These are phyloP conservation scores for Hypomesus transpacificus DNA, from an alignment of 2,113 vertebrate species.

Conservation along the genomic window DNA sequence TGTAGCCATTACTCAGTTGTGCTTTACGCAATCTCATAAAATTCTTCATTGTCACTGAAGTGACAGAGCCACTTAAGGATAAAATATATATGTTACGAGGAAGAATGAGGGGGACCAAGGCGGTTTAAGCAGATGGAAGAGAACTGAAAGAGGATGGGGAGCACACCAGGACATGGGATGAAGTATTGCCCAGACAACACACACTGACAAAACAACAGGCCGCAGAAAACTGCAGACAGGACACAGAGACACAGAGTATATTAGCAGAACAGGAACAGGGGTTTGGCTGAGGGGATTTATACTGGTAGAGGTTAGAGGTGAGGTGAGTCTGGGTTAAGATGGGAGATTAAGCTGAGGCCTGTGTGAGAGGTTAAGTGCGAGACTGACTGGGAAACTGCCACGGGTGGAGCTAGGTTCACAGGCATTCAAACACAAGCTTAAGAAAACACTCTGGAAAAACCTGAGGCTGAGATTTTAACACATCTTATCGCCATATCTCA, in stretches of 20 bases:
- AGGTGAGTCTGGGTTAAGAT: constrained; percentile 41
- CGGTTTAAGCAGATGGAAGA: too few relatives aligned
- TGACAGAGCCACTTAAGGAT: too few relatives aligned
- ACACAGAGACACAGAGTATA: constrained; percentile 18
- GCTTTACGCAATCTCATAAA: too few relatives aligned
- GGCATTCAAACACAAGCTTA: constrained; percentile 45
- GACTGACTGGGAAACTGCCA: constrained; percentile 22
- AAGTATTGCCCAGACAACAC: neutral
- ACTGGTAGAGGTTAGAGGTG: constrained; percentile 34
- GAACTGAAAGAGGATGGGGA: neutral
- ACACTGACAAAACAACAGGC: constrained; percentile 21
- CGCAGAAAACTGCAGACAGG: constrained; percentile 26
- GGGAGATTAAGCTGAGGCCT: constrained; percentile 44
- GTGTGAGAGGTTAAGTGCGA: constrained; percentile 48
- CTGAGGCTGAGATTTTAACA: constrained; percentile 2
- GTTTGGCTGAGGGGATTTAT: constrained; percentile 43
- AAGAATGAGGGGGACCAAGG: too few relatives aligned
- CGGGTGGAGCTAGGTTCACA: constrained; percentile 21
- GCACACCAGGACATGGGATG: neutral
- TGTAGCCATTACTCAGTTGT: too few relatives aligned
- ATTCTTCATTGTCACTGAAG: too few relatives aligned
- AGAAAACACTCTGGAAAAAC: constrained; percentile 40
- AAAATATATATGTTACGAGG: too few relatives aligned
- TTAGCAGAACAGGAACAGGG: neutral
- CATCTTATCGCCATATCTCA: constrained; percentile 4